These are phyloP conservation scores for Dendrocopos noguchii DNA, from an alignment of 2,113 vertebrate genomes.

Conservation along the genomic window DNA sequence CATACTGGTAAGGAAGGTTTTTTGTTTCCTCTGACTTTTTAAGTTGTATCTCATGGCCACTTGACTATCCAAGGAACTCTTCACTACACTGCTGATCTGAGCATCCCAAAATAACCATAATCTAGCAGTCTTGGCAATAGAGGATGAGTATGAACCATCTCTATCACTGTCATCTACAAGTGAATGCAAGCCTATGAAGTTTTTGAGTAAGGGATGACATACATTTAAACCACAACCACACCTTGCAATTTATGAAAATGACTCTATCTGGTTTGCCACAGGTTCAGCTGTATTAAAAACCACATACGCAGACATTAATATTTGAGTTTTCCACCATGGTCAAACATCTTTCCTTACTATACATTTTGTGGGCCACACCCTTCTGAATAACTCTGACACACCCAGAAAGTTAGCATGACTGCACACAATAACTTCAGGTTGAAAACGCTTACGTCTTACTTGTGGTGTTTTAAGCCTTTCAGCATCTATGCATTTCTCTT, in stretches of 20 bases:
- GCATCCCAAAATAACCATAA: not conserved
- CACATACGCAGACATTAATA: not conserved
- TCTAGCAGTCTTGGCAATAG: not conserved
- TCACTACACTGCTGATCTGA: not conserved
- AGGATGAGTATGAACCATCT: not conserved
- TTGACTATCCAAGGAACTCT: not conserved
- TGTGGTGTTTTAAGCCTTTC: not conserved
- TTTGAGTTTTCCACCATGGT: not conserved
- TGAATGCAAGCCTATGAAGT: not conserved
- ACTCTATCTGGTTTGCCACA: not conserved
- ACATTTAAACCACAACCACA: conserved; percentile 33
- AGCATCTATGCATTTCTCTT: not conserved
- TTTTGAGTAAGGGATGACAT: not conserved
- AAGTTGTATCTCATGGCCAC: not conserved
- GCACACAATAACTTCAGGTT: not conserved
- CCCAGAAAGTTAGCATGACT: not conserved
- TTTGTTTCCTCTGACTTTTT: not conserved
- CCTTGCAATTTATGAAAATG: conserved; percentile 5
- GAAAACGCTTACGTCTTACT: too few relatives aligned
- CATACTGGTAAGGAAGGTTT: not conserved
- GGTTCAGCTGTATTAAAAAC: not conserved
- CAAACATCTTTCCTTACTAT: not conserved
- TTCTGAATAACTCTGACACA: not conserved
- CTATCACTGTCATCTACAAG: not conserved
- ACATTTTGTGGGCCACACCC: not conserved